Percentiles rank a stretch among this genome's conserved stretches.
Evolutionary conservation across 2,888 invertebrate genomes (phyloP).

Genomic region (Hirtodrosophila duncani): DNA sequence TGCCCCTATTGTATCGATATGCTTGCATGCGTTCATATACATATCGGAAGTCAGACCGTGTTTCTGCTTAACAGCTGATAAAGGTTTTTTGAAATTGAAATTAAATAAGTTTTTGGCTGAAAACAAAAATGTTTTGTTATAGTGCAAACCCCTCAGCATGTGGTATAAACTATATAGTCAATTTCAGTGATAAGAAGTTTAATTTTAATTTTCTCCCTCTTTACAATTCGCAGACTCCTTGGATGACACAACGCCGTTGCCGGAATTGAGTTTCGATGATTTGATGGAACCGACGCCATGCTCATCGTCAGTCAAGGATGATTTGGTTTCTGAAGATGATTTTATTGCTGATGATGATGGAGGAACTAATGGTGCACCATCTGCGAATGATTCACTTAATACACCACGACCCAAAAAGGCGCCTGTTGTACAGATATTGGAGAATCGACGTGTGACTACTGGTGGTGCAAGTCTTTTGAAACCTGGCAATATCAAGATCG

Average conservation of each 20-base stretch:
- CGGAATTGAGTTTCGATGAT: slow-evolving; percentile 72
- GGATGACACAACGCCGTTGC: slow-evolving; percentile 62
- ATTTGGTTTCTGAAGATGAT: slow-evolving; percentile 29
- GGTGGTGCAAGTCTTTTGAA: slow-evolving; percentile 26
- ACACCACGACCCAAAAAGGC: slow-evolving; percentile 63
- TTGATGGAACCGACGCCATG: slow-evolving; percentile 59
- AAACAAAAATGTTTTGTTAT: too few species aligned
- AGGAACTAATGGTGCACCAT: slow-evolving; percentile 4
- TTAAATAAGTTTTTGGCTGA: too few species aligned
- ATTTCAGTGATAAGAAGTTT: neutral
- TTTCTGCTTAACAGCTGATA: too few species aligned
- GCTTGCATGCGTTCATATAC: too few species aligned
- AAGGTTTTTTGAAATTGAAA: too few species aligned
- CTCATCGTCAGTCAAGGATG: slow-evolving; percentile 30
- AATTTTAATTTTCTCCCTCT: neutral
- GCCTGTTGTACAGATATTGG: slow-evolving; percentile 42
- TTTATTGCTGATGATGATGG: slow-evolving; percentile 25
- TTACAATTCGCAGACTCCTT: slow-evolving; percentile 48
- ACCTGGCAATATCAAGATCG: slow-evolving; percentile 31
- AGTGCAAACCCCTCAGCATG: too few species aligned
- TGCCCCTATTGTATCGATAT: too few species aligned
- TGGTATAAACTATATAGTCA: slow-evolving; percentile 40
- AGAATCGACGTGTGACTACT: slow-evolving; percentile 46
- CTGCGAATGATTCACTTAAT: slow-evolving; percentile 50
- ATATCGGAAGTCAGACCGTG: too few species aligned